A percentile compares a stretch with the other conserved stretches of the same genome.
Conservation (phyloP, 2,888 invertebrate genomes). For the Drosophila anomalata region DNA sequence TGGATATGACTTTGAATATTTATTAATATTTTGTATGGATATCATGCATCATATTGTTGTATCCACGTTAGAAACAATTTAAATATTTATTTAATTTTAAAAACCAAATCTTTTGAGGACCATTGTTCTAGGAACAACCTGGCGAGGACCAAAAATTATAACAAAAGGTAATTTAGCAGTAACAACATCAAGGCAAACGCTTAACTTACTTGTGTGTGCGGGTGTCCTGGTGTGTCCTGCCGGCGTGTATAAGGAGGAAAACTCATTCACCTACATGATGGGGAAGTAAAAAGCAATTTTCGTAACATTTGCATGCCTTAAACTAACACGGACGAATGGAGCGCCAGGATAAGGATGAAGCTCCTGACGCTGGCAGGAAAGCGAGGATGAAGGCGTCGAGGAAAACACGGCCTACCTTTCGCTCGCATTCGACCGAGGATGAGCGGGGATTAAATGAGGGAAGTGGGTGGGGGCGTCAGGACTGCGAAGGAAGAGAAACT, state of each 20-base stretch:
- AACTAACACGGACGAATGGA: constrained; percentile 63
- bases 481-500: constrained; percentile 52
- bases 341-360: constrained; percentile 36
- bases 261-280: constrained; percentile 67
- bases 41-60: neutral
- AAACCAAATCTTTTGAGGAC: constrained; percentile 24
- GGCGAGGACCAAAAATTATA: constrained; percentile 55
- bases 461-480: neutral
- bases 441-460: neutral
- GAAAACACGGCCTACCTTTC: constrained; percentile 70
- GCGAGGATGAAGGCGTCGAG: constrained; percentile 42
- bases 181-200: constrained; percentile 76
- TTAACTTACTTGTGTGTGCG: constrained; percentile 61
- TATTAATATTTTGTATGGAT: constrained; percentile 1
- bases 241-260: constrained; percentile 33
- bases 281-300: constrained; percentile 77
- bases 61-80: neutral
- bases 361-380: constrained; percentile 20
- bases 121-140: constrained; percentile 51
- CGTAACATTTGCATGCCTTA: constrained; percentile 79
- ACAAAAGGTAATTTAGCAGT: constrained; percentile 76
- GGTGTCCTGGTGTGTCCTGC: constrained; percentile 13
- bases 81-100: constrained; percentile 8
- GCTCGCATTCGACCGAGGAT: neutral
- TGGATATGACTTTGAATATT: constrained; percentile 12